Conservation (phyloP, 2,797 vertebrate species). For the Rhadinocentrus ornatus region DNA sequence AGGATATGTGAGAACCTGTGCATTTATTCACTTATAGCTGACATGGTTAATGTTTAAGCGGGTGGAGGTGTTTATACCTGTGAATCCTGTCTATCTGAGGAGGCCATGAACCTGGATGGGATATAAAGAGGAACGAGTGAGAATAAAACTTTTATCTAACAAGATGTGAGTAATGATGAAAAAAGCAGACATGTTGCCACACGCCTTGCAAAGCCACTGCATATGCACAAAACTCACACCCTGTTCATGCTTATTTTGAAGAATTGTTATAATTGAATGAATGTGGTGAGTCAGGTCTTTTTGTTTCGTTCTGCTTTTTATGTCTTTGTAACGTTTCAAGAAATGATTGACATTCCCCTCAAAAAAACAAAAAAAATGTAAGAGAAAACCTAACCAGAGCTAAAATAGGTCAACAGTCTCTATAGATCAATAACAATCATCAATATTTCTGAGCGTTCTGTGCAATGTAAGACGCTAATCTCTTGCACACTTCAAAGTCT, state of each 20-base stretch:
- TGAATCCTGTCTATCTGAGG: constrained; percentile 28
- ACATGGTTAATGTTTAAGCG: constrained; percentile 72
- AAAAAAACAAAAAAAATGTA: constrained; percentile 26
- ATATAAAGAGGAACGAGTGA: constrained; percentile 31
- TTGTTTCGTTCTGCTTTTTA: constrained; percentile 5
- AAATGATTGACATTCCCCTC: constrained; percentile 44
- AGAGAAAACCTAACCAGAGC: constrained; percentile 60
- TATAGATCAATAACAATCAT: constrained; percentile 62
- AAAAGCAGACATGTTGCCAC: constrained; percentile 54
- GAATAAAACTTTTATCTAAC: constrained; percentile 40
- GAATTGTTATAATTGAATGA: constrained; percentile 34
- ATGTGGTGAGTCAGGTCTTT: constrained; percentile 36
- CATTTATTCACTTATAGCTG: constrained; percentile 63
- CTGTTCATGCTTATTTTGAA: constrained; percentile 47
- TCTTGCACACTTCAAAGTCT: constrained; percentile 69
- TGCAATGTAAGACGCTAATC: constrained; percentile 45
- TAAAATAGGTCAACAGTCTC: constrained; percentile 33
- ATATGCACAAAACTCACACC: constrained; percentile 23
- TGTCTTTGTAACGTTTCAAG: constrained; percentile 42
- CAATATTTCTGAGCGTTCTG: constrained; percentile 23
- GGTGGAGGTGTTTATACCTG: constrained; percentile 42
- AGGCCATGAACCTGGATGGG: constrained; percentile 44
- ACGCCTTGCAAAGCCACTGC: constrained; percentile 37
- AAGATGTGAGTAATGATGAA: constrained; percentile 39
- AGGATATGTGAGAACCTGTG: constrained; percentile 47